These are phyloP conservation scores for Orientallactaga sibirica DNA, from an alignment of 2,797 vertebrate species.

Conservation along the genomic window DNA sequence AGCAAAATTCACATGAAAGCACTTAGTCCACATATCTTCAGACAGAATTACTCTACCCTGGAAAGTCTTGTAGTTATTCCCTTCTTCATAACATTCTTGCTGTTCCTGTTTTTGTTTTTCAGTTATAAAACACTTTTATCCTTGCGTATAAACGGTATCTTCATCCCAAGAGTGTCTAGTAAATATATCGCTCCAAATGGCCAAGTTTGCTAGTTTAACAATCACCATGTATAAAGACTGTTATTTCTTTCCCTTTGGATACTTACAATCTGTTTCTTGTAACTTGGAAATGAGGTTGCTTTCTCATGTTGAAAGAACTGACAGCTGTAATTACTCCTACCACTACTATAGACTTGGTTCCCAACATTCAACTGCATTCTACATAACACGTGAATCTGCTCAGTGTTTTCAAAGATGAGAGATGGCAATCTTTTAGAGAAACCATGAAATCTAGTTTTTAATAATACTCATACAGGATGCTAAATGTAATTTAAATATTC, in stretches of 20 bases:
- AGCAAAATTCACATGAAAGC: slow-evolving; percentile 70
- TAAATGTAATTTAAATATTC: no score
- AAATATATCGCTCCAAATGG: slow-evolving; percentile 51
- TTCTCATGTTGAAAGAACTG: slow-evolving; percentile 79
- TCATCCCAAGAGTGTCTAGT: slow-evolving; percentile 46
- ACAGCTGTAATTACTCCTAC: slow-evolving; percentile 78
- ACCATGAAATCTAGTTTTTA: not conserved
- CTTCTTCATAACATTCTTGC: slow-evolving; percentile 42
- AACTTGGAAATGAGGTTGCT: slow-evolving; percentile 76
- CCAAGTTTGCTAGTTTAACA: slow-evolving; percentile 71
- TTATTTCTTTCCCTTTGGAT: slow-evolving; percentile 72
- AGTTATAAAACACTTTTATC: slow-evolving; percentile 59
- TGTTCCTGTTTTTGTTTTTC: slow-evolving; percentile 55
- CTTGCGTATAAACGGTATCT: slow-evolving; percentile 51
- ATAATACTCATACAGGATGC: no score
- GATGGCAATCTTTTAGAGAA: slow-evolving; percentile 29
- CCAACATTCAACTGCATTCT: slow-evolving; percentile 26
- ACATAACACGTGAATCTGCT: slow-evolving; percentile 45
- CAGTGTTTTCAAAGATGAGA: slow-evolving; percentile 68
- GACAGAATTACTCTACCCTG: slow-evolving; percentile 1
- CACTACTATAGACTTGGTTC: slow-evolving; percentile 30
- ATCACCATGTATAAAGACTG: slow-evolving; percentile 62
- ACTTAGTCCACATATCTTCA: slow-evolving; percentile 54
- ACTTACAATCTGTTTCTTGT: slow-evolving; percentile 82
- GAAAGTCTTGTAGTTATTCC: slow-evolving; percentile 9